These are phyloP conservation scores for Atethmia centrago DNA, from an alignment of 2,888 invertebrate genomes.

Conservation along the genomic window DNA sequence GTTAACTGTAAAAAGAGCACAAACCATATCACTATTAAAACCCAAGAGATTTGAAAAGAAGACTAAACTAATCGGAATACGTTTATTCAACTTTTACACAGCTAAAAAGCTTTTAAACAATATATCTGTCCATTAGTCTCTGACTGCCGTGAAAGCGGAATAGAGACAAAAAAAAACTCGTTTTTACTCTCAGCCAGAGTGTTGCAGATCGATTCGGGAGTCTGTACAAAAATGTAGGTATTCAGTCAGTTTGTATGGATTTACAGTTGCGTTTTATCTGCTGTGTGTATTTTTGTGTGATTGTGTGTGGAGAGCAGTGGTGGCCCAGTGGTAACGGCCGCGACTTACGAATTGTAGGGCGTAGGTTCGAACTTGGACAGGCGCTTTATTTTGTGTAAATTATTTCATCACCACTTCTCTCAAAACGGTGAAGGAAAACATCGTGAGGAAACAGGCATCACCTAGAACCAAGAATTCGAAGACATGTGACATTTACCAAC, in stretches of 20 bases:
- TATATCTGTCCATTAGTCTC: conserved; percentile 67
- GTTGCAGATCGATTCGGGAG: conserved; percentile 66
- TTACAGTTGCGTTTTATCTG: conserved; percentile 11
- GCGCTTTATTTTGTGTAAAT: too few species aligned
- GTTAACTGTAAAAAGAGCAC: background rate
- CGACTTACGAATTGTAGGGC: too few species aligned
- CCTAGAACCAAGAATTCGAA: too few species aligned
- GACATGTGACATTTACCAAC: too few species aligned
- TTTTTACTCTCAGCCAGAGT: conserved; percentile 59
- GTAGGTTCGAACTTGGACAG: too few species aligned
- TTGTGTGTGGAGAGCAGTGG: too few species aligned
- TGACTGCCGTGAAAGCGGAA: conserved; percentile 60
- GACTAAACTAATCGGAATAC: conserved; percentile 31
- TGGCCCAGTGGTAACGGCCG: too few species aligned
- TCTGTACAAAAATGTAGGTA: conserved; percentile 25
- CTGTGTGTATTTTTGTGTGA: background rate
- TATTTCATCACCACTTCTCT: too few species aligned
- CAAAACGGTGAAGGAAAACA: too few species aligned
- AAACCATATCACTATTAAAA: conserved; percentile 2
- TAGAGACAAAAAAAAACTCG: conserved; percentile 55
- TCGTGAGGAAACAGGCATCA: too few species aligned
- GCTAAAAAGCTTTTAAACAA: conserved; percentile 68
- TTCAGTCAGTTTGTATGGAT: conserved; percentile 34
- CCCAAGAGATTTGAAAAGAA: conserved; percentile 18
- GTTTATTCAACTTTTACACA: conserved; percentile 46